These are phyloP conservation scores for Leuciscus idus DNA, from an alignment of 2,113 vertebrate genomes.

Conservation along the genomic window DNA sequence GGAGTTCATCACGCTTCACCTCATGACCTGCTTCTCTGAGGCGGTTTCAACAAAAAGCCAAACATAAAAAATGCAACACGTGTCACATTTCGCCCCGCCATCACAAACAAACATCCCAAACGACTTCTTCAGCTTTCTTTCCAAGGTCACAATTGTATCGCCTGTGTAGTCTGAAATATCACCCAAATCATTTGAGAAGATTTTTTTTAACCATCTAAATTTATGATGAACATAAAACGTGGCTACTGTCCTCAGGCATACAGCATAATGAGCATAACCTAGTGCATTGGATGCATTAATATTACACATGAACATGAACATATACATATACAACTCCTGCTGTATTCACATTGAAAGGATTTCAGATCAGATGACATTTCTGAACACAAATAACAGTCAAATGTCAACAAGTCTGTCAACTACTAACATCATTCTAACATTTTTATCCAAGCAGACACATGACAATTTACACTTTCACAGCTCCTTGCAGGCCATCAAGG, in stretches of 20 bases:
- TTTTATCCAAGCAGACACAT: constrained; percentile 17
- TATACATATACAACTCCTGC: background rate
- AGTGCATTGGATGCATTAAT: background rate
- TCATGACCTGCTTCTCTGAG: constrained; percentile 8
- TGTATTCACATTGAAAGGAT: background rate
- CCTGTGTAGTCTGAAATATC: background rate
- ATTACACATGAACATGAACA: background rate
- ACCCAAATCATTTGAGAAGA: background rate
- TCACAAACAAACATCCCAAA: constrained; percentile 2
- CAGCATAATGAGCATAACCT: background rate
- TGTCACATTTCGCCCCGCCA: constrained; percentile 18
- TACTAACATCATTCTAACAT: constrained; percentile 16
- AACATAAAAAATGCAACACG: constrained; percentile 30
- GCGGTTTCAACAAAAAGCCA: background rate
- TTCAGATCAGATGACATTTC: background rate
- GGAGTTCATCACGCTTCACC: constrained; percentile 10
- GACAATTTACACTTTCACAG: constrained; percentile 10
- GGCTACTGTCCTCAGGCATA: constrained; percentile 1
- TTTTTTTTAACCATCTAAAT: background rate
- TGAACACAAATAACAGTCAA: background rate
- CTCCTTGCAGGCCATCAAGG: background rate
- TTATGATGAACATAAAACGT: background rate
- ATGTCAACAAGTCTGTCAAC: background rate
- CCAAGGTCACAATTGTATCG: background rate
- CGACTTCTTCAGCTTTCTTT: background rate